Evolutionary conservation across 2,113 vertebrate species (phyloP).

Genomic region (Toxostoma redivivum): DNA sequence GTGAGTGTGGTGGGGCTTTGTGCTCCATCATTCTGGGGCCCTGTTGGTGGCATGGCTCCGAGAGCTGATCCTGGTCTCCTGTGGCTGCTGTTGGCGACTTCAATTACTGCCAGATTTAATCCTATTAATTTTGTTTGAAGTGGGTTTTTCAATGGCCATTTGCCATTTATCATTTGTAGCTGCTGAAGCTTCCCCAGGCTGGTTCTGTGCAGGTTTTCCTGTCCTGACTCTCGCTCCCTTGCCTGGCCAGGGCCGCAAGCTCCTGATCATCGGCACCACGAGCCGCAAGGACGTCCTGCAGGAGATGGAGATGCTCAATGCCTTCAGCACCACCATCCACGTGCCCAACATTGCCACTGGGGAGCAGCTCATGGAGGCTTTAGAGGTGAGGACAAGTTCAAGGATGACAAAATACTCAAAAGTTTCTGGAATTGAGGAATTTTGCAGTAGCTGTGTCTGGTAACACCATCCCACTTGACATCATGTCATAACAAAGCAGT

Average conservation of each 20-base stretch:
- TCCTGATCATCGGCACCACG: conserved; percentile 95
- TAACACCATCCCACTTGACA: neutral
- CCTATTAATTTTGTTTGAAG: neutral
- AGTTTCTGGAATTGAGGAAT: neutral
- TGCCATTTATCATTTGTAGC: neutral
- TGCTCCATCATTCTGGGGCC: neutral
- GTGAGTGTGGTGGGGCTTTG: neutral
- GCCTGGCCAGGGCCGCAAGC: conserved; percentile 87
- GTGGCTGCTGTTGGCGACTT: neutral
- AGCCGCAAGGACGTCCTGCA: conserved; percentile 94
- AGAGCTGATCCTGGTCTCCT: neutral
- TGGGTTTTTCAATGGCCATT: neutral
- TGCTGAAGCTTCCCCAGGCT: neutral
- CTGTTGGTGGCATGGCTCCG: neutral
- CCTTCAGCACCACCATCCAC: conserved; percentile 95
- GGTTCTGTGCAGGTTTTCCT: neutral
- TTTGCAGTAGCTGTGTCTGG: neutral
- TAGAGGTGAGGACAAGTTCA: conserved; percentile 75
- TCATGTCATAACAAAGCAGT: neutral
- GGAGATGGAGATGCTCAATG: conserved; percentile 96
- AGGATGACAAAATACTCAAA: neutral
- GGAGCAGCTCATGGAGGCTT: conserved; percentile 87
- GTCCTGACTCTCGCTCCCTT: neutral
- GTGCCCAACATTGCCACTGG: conserved; percentile 90
- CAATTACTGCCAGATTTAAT: neutral